Evolutionary conservation across 1,140 invertebrate genomes (phyloP).

Genomic region (Heliconius hewitsoni): DNA sequence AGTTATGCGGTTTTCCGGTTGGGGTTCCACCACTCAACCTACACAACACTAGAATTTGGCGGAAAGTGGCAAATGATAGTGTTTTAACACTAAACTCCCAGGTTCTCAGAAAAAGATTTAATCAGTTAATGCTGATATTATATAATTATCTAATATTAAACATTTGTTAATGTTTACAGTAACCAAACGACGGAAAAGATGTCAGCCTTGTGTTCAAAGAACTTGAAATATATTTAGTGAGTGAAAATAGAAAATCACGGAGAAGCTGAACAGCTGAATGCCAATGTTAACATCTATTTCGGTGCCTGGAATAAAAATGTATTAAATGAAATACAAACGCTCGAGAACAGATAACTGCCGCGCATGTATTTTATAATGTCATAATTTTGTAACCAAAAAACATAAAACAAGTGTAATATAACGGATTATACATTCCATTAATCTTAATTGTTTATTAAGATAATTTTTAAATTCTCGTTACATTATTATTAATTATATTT

Average conservation of each 20-base stretch:
- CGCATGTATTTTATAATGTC: slow-evolving; percentile 38
- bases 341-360: slow-evolving; percentile 35
- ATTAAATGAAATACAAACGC: slow-evolving; percentile 54
- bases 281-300: slow-evolving; percentile 76
- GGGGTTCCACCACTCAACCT: too few relatives aligned
- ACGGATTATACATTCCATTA: not conserved
- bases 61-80: too few relatives aligned
- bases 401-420: slow-evolving; percentile 30
- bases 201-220: slow-evolving; percentile 67
- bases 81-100: too few relatives aligned
- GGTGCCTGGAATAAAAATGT: slow-evolving; percentile 62
- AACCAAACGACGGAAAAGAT: slow-evolving; percentile 52
- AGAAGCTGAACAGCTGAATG: slow-evolving; percentile 65
- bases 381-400: slow-evolving; percentile 38
- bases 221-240: slow-evolving; percentile 66
- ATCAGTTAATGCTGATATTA: too few relatives aligned
- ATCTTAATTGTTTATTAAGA: not conserved
- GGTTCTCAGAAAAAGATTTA: too few relatives aligned
- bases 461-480: not conserved
- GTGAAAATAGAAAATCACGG: slow-evolving; percentile 73
- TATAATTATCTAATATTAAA: not conserved
- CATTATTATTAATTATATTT: too few relatives aligned
- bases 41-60: too few relatives aligned
- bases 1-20: too few relatives aligned
- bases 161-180: slow-evolving; percentile 8